Evolutionary conservation across 2,797 vertebrate species (phyloP), one percentile per base, ranked within the genome.

Genomic region (Crax fasciolata): DNA sequence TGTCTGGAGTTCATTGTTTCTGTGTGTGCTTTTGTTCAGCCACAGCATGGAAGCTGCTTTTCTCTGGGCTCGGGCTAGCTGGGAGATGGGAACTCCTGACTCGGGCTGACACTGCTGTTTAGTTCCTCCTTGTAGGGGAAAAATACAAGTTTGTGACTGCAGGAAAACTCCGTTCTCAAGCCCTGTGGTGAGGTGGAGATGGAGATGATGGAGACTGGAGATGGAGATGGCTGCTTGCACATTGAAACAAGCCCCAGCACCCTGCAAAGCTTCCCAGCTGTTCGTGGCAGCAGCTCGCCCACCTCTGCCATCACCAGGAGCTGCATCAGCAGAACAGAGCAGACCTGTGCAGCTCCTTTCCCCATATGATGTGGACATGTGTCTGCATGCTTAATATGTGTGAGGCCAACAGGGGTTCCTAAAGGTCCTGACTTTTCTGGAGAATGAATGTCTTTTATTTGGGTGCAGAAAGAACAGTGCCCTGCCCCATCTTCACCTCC

Each of bases 241-340:
- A 65, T 25, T n/a, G 27, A 59, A 63, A 24, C 1, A 3, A 59
- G 41, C 41, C 62, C 51, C 46, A 70, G 67, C 67, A 19, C 32
- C 30, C 38, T 84, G 32, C 17, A 43, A 23, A 75, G 44, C 16
- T n/a, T 80, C 32, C 75, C n/a, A 32, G n/a, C 12, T 55, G 32
- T 11, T 59, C 1, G 0, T 27, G 63, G 16, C 44, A 38, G 44
- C 5, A 30, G 35, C 5, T 4, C 35, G 5, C 38, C 66, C 2
- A 0, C 49, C 43, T 58, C 24, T 39, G 66, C n/a, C 67, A 41
- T 16, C 49, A 41, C 0, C 0, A 13, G 51, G 4, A 5, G 63
- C 32, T 28, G 32, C 32, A 46, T 30, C 30, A 44, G 25, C 3
- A 24, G 41, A 32, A 30, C 61, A 68, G 17, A 39, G 41, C 41